A percentile compares a stretch with the other conserved stretches of the same genome.
phyloP scores from a whole-genome alignment of 2,797 vertebrate species.

The Helarctos malayanus region DNA sequence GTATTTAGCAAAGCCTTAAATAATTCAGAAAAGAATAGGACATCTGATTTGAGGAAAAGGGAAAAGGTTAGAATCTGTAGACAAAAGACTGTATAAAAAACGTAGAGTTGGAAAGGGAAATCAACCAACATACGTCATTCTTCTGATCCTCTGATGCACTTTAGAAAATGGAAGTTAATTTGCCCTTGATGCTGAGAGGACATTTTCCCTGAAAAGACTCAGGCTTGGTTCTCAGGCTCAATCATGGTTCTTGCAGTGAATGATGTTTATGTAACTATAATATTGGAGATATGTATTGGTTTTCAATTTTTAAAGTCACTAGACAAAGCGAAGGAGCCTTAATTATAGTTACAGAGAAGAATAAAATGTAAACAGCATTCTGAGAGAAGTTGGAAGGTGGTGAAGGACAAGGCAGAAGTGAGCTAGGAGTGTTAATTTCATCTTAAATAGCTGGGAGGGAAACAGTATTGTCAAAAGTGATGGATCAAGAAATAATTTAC shows the following conservation, averaged over 20 bases:
- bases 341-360: background rate
- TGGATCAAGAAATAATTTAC: background rate
- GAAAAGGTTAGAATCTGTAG: background rate
- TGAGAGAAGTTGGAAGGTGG: background rate
- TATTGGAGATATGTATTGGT: background rate
- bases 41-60: background rate
- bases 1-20: background rate
- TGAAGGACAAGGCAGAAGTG: background rate
- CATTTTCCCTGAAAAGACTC: background rate
- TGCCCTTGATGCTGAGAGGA: background rate
- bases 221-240: background rate
- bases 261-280: background rate
- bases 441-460: background rate
- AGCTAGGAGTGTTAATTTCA: background rate
- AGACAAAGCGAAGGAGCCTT: background rate
- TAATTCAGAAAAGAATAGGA: background rate
- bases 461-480: background rate
- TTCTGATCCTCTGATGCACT: background rate
- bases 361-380: background rate
- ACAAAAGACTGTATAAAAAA: background rate
- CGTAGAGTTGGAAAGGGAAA: background rate
- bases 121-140: background rate
- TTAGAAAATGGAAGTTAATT: background rate
- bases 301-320: background rate
- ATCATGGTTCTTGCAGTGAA: background rate